Evolutionary conservation across 2,797 vertebrate species (phyloP).

Genomic region (Pipistrellus kuhlii): DNA sequence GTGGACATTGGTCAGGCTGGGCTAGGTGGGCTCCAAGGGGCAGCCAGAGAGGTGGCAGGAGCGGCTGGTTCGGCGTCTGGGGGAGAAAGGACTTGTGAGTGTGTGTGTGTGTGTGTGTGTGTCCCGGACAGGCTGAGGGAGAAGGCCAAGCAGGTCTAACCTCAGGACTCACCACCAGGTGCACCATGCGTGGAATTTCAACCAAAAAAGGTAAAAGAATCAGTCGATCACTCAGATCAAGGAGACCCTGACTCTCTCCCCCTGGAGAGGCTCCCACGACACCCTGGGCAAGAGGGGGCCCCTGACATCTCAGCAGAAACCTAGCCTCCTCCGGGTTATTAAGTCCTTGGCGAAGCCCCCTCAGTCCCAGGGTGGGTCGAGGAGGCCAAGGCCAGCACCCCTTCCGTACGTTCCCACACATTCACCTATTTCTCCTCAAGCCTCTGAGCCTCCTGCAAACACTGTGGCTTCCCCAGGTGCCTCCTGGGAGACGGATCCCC

Average conservation of each 20-base stretch:
- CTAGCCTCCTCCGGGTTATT: background rate
- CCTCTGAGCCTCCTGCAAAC: background rate
- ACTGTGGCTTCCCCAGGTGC: background rate
- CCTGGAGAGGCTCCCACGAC: background rate
- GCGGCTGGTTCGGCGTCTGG: slow-evolving; percentile 58
- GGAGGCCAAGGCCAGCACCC: background rate
- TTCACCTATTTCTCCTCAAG: background rate
- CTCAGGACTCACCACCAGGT: background rate
- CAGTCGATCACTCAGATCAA: background rate
- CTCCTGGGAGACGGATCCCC: background rate
- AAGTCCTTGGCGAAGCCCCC: background rate
- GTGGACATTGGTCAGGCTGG: slow-evolving; percentile 85
- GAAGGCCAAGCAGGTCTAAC: background rate
- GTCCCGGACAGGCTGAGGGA: background rate
- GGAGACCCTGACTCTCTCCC: background rate
- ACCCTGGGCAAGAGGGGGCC: background rate
- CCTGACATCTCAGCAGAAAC: background rate
- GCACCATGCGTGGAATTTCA: background rate
- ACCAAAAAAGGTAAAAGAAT: background rate
- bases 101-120: too few relatives aligned
- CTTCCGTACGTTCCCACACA: background rate
- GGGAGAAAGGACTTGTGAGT: background rate
- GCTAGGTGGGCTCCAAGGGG: slow-evolving; percentile 37
- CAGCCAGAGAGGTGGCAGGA: slow-evolving; percentile 17
- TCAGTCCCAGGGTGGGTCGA: background rate